These are phyloP conservation scores for Canis aureus DNA, from an alignment of 2,113 vertebrate genomes.

Conservation along the genomic window DNA sequence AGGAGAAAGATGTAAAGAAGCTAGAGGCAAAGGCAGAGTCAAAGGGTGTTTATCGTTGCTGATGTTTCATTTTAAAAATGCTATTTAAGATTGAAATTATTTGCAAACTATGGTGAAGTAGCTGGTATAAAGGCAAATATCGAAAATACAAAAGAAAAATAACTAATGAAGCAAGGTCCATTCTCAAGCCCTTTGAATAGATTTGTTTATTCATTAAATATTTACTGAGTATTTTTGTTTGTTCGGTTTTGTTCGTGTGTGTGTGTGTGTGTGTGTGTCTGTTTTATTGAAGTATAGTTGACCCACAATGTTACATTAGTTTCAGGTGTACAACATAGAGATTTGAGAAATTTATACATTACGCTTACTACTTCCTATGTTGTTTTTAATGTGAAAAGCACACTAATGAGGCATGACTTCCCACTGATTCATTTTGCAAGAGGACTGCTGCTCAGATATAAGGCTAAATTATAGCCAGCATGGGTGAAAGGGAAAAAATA, in stretches of 20 bases:
- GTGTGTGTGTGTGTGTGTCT: not conserved
- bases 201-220: not conserved
- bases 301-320: not conserved
- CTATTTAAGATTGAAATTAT: not conserved
- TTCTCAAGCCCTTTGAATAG: not conserved
- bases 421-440: not conserved
- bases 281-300: not conserved
- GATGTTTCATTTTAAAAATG: not conserved
- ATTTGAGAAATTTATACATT: not conserved
- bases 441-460: not conserved
- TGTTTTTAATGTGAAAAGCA: not conserved
- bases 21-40: not conserved
- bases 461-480: not conserved
- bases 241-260: not conserved
- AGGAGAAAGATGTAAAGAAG: not conserved
- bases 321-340: not conserved
- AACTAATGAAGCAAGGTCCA: not conserved
- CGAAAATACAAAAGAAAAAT: conserved; percentile 26
- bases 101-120: not conserved
- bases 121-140: not conserved
- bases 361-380: not conserved
- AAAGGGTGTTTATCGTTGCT: not conserved
- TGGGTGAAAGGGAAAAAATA: not conserved
- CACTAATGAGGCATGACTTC: not conserved
- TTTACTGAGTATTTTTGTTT: not conserved